Percentiles rank a stretch among this genome's conserved stretches.
Conservation (phyloP, 2,113 vertebrate species). For the Semicossyphus pulcher region DNA sequence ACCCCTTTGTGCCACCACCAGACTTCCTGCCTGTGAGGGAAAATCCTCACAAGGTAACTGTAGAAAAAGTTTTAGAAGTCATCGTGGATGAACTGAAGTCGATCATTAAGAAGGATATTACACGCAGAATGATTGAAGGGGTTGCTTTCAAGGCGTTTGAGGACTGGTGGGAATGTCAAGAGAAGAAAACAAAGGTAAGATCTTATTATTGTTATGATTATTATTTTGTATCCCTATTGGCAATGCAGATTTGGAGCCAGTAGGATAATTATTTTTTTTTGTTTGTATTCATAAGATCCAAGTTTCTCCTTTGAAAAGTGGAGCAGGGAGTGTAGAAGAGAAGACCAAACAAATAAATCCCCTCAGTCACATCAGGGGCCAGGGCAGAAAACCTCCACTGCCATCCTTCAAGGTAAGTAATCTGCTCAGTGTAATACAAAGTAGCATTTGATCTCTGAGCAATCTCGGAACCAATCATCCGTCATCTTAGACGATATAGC, state of each 20-base stretch:
- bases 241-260: not conserved
- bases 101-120: conserved; percentile 95
- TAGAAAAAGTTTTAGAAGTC: conserved; percentile 90
- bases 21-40: conserved; percentile 84
- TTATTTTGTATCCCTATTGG: not conserved
- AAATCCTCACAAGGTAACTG: conserved; percentile 89
- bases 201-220: not conserved
- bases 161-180: conserved; percentile 95
- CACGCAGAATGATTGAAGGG: conserved; percentile 94
- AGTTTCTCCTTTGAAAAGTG: conserved; percentile 86
- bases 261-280: conserved; percentile 1
- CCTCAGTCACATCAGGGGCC: conserved; percentile 81
- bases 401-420: conserved; percentile 93
- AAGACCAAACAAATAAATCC: conserved; percentile 85
- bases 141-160: conserved; percentile 94
- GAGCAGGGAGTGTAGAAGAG: conserved; percentile 84
- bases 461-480: too few species aligned
- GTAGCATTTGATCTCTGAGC: conserved; percentile 4
- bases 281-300: conserved; percentile 79
- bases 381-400: conserved; percentile 88
- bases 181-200: conserved; percentile 90
- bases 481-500: too few species aligned
- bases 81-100: conserved; percentile 92
- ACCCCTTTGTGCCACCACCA: conserved; percentile 91
- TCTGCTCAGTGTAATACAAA: not conserved